Conservation (phyloP, 2,113 vertebrate species). For the Dipodomys merriami region DNA sequence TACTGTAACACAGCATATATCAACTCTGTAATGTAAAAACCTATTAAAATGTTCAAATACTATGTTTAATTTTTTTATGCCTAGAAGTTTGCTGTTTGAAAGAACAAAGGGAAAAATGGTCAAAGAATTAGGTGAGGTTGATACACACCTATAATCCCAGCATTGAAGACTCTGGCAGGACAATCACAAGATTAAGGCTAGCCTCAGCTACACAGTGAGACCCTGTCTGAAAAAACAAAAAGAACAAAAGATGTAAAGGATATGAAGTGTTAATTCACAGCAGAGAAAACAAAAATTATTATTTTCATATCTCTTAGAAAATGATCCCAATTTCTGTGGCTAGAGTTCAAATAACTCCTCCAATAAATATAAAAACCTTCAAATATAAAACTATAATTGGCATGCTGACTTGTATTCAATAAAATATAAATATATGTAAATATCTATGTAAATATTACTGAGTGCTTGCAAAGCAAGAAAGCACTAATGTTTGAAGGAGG, state of each 20-base stretch:
- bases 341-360: constrained; percentile 1
- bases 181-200: no score
- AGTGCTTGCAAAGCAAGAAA: neutral
- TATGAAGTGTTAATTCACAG: neutral
- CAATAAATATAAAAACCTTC: constrained; percentile 28
- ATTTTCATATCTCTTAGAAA: neutral
- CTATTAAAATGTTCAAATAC: neutral
- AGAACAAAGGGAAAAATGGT: no score
- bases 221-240: neutral
- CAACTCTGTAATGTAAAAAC: neutral
- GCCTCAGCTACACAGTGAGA: no score
- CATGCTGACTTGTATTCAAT: constrained; percentile 11
- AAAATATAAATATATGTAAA: neutral
- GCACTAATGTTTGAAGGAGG: neutral
- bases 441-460: neutral
- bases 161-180: no score
- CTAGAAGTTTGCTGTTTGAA: constrained; percentile 9
- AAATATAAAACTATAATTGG: neutral
- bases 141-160: no score
- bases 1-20: neutral
- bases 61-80: constrained; percentile 7
- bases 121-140: no score
- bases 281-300: constrained; percentile 44
- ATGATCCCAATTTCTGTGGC: constrained; percentile 1
- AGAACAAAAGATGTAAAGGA: constrained; percentile 31